These are phyloP conservation scores for Pelodytes ibericus DNA, from an alignment of 2,797 vertebrate genomes.

Conservation along the genomic window DNA sequence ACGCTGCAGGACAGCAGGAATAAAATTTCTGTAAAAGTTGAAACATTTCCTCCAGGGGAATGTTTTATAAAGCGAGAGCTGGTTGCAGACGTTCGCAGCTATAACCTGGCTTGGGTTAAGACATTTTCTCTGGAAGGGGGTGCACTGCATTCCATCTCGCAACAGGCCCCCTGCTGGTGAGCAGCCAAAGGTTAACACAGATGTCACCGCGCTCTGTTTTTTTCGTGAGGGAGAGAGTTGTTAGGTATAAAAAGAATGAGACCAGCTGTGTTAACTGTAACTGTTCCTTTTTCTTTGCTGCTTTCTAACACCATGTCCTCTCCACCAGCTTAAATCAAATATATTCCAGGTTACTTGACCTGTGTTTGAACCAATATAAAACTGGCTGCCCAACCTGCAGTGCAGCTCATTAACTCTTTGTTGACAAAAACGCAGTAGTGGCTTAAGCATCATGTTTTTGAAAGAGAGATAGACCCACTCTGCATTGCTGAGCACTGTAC, in stretches of 20 bases:
- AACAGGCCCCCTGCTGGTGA: slow-evolving; percentile 78
- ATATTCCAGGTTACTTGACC: slow-evolving; percentile 75
- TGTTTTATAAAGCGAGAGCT: slow-evolving; percentile 70
- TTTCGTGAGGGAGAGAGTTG: slow-evolving; percentile 71
- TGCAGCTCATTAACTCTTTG: slow-evolving; percentile 61
- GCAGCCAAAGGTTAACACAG: slow-evolving; percentile 92
- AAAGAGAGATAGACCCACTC: not conserved
- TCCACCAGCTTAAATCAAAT: slow-evolving; percentile 74
- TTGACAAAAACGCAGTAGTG: not conserved
- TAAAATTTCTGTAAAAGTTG: slow-evolving; percentile 77
- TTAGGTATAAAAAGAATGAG: slow-evolving; percentile 64
- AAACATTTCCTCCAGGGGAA: slow-evolving; percentile 74
- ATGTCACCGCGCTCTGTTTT: slow-evolving; percentile 92
- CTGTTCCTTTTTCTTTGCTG: slow-evolving; percentile 83
- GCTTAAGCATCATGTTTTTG: not conserved
- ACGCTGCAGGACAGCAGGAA: slow-evolving; percentile 59
- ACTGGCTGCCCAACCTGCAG: slow-evolving; percentile 66
- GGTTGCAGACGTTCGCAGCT: slow-evolving; percentile 77
- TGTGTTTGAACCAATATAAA: slow-evolving; percentile 71
- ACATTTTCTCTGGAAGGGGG: slow-evolving; percentile 73
- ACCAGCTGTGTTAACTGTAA: slow-evolving; percentile 90
- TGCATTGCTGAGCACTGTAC: not conserved
- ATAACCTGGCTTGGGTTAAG: slow-evolving; percentile 83
- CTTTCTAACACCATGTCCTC: slow-evolving; percentile 66
- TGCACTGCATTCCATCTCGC: slow-evolving; percentile 86